Conservation (phyloP, 2,113 vertebrate species). For the Muntiacus reevesi region DNA sequence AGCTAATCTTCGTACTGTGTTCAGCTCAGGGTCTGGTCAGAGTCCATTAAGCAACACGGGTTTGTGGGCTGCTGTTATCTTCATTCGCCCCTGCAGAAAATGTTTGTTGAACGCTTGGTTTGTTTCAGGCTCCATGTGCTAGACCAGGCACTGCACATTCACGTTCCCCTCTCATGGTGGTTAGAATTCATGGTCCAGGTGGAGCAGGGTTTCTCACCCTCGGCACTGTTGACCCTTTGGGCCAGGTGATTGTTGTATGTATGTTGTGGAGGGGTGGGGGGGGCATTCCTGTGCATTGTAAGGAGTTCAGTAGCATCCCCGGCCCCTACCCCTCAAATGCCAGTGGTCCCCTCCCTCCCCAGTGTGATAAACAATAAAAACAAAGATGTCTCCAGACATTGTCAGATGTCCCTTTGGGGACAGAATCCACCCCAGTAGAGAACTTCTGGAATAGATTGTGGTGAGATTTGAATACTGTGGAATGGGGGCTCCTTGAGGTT, state of each 20-base stretch:
- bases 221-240: background rate
- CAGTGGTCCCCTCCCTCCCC: background rate
- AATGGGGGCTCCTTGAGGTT: background rate
- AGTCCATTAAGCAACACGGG: background rate
- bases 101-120: background rate
- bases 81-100: accelerated
- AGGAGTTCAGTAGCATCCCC: background rate
- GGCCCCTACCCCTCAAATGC: background rate
- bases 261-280: background rate
- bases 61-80: accelerated
- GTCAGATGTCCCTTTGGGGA: background rate
- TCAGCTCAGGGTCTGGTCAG: background rate
- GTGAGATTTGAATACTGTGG: background rate
- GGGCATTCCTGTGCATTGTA: too few relatives aligned
- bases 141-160: accelerated
- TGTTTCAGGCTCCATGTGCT: background rate
- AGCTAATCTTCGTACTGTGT: background rate
- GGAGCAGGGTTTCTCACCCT: background rate
- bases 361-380: background rate
- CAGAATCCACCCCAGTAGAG: background rate
- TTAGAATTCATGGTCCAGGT: background rate
- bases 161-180: accelerated
- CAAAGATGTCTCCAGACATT: background rate
- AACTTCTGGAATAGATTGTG: background rate
- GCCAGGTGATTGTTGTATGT: background rate